Percentiles rank a stretch among this genome's conserved stretches.
Conservation (phyloP, 1,140 invertebrate species). For the Drosophila parvula region DNA sequence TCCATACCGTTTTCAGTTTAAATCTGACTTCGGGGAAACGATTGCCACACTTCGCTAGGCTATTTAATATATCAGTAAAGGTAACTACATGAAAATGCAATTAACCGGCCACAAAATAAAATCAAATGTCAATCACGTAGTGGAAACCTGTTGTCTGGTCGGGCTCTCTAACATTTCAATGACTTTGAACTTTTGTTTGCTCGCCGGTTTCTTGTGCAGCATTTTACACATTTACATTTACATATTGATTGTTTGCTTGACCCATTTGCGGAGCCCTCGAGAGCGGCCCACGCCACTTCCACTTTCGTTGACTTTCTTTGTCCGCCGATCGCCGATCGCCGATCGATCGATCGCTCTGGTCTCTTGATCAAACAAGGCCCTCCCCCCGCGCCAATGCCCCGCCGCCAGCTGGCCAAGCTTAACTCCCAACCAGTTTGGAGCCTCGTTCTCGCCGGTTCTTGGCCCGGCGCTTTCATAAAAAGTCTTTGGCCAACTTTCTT, state of each 20-base stretch:
- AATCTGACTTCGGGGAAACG: slow-evolving; percentile 20
- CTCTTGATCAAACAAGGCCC: slow-evolving; percentile 18
- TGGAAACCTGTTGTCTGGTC: slow-evolving; percentile 67
- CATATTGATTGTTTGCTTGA: slow-evolving; percentile 76
- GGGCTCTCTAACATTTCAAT: slow-evolving; percentile 72
- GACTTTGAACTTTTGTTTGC: slow-evolving; percentile 72
- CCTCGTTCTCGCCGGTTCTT: slow-evolving; percentile 60
- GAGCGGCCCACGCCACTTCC: slow-evolving; percentile 75
- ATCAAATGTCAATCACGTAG: slow-evolving; percentile 73
- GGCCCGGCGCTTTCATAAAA: slow-evolving; percentile 71
- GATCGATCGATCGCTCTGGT: neutral
- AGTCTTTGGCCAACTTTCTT: slow-evolving; percentile 82
- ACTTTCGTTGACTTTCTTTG: slow-evolving; percentile 78
- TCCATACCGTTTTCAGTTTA: neutral
- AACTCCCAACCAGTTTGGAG: slow-evolving; percentile 62
- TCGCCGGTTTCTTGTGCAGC: slow-evolving; percentile 24
- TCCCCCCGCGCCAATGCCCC: neutral
- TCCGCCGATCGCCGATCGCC: slow-evolving; percentile 32
- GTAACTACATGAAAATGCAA: slow-evolving; percentile 71
- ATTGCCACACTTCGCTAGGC: slow-evolving; percentile 39
- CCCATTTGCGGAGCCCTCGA: slow-evolving; percentile 65
- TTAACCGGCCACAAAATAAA: slow-evolving; percentile 56
- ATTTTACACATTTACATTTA: slow-evolving; percentile 41
- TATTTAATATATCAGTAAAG: neutral
- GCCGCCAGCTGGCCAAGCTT: neutral